Conservation (phyloP, 2,888 invertebrate genomes). For the Platypus cylindrus region DNA sequence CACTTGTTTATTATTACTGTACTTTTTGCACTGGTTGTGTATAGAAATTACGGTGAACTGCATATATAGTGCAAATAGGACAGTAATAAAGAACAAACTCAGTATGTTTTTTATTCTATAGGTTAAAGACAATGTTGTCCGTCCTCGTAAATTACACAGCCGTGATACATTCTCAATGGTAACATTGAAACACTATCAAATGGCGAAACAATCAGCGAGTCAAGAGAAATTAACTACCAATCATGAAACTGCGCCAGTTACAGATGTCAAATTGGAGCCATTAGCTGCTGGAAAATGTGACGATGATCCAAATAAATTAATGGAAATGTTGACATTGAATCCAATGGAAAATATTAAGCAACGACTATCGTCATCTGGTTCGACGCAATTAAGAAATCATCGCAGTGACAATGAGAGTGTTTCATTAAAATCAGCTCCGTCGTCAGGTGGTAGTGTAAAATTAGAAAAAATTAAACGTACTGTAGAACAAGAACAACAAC, state of each 20-base stretch:
- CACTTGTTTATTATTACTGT: too few relatives aligned
- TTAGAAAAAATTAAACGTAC: too few relatives aligned
- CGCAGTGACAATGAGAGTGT: constrained; percentile 2
- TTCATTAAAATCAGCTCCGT: constrained; percentile 1
- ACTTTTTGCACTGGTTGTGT: too few relatives aligned
- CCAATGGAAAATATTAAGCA: constrained; percentile 45
- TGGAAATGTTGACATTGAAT: constrained; percentile 37
- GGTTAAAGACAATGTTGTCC: constrained; percentile 20
- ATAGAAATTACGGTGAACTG: too few relatives aligned
- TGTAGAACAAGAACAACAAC: too few relatives aligned
- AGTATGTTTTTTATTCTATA: too few relatives aligned
- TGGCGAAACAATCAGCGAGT: constrained; percentile 11
- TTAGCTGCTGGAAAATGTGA: constrained; percentile 3
- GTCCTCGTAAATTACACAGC: constrained; percentile 16
- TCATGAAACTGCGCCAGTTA: constrained; percentile 26
- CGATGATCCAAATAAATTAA: constrained; percentile 14
- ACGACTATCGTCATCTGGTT: too few relatives aligned
- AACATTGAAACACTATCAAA: constrained; percentile 12
- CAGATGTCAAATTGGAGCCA: constrained; percentile 29
- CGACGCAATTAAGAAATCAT: too few relatives aligned
- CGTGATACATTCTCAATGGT: constrained; percentile 20
- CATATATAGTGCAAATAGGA: too few relatives aligned
- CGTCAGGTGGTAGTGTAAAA: too few relatives aligned
- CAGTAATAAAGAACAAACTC: too few relatives aligned
- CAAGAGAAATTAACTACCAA: constrained; percentile 4